Evolutionary conservation across 2,888 invertebrate genomes (phyloP), one percentile per base, ranked within the genome.

Genomic region (Agrochola litura): DNA sequence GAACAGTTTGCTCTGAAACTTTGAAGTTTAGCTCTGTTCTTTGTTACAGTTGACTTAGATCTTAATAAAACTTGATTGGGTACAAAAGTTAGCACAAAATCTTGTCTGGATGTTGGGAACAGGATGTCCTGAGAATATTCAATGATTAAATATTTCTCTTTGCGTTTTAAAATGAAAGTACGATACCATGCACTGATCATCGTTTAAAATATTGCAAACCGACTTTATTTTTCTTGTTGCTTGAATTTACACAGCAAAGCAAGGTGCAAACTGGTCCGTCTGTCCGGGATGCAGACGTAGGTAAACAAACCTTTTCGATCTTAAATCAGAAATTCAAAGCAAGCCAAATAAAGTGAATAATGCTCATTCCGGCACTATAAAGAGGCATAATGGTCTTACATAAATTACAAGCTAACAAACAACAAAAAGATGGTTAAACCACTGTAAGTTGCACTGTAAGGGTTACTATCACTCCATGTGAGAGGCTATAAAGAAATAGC

Each of bases 11-110:
- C 66, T 78, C 12, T 63, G 49, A 58, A 81, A 76, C 65, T 83
- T 71, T 60, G 8, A 25, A 73, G 68, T 72, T 74, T 64, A 83
- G 64, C 46, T 65, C 76, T 73, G 68, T 86, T 83, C 75, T 86
- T 74, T 81, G 71, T 76, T 70, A 74, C 60, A 65, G 64, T 60
- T 49, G 70, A 77, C 68, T 76, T 77, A 85, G 41, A 69, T 74
- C 73, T 68, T 76, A 73, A 76, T 77, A 65, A 79, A 64, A 85
- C 67, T 68, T 79, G 67, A 73, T 70, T 52, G 70, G 56, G 56
- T 67, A 56, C 67, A 76, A 54, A 71, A 74, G 22, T 77, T 75
- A 1, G 60, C 41, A 66, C 56, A 75, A 12, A 41, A 73, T 66
- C n/a, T 56, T 66, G 54, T 69, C 68, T 66, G 46, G 52, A 54